Evolutionary conservation across 2,113 vertebrate genomes (phyloP).

Genomic region (Indicator maculatus): DNA sequence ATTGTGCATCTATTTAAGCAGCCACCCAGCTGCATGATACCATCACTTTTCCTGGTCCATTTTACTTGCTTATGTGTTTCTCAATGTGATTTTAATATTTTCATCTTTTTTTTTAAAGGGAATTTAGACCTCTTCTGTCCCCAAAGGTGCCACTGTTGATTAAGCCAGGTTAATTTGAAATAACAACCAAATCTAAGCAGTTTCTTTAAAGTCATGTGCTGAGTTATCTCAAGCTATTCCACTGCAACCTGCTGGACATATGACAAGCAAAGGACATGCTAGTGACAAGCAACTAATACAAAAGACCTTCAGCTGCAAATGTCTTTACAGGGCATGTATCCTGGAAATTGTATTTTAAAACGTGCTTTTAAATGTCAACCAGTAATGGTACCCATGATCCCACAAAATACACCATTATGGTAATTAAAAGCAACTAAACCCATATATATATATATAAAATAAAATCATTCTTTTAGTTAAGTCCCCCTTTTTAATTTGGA

Average conservation of each 20-base stretch:
- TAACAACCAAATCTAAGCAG: not conserved
- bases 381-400: not conserved
- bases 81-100: not conserved
- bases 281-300: not conserved
- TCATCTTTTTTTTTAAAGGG: not conserved
- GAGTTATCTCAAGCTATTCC: not conserved
- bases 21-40: not conserved
- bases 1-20: not conserved
- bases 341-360: not conserved
- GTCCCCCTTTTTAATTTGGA: not conserved
- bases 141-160: not conserved
- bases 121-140: not conserved
- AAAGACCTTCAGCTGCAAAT: not conserved
- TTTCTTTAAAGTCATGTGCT: not conserved
- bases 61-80: not conserved
- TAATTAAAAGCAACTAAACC: not conserved
- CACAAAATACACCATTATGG: not conserved
- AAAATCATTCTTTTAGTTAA: not conserved
- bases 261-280: not conserved
- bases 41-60: not conserved
- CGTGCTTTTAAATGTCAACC: not conserved
- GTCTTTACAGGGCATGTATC: constrained; percentile 1
- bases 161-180: not conserved
- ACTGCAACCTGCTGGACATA: not conserved
- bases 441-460: not conserved